Evolutionary conservation across 1,140 invertebrate genomes (phyloP).

Genomic region (Sycophila sp.): DNA sequence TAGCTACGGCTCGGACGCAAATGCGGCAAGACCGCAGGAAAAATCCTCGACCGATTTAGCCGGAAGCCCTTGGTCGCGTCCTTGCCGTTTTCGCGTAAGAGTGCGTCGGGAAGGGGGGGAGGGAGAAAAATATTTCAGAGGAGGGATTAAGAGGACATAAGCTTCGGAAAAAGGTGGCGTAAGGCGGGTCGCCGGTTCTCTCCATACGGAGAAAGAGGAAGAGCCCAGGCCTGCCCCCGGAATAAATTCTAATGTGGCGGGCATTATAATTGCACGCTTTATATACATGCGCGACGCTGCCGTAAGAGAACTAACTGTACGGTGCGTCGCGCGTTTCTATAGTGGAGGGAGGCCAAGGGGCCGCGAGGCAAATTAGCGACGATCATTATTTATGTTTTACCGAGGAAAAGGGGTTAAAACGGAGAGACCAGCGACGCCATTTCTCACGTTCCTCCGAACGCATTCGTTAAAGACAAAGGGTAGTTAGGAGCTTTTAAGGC

Average conservation of each 20-base stretch:
- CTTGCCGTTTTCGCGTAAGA: too few relatives aligned
- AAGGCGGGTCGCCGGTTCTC: slow-evolving; percentile 16
- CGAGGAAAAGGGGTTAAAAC: slow-evolving; percentile 64
- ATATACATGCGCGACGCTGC: slow-evolving; percentile 43
- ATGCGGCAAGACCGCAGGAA: slow-evolving; percentile 40
- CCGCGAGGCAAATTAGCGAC: slow-evolving; percentile 64
- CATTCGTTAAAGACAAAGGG: slow-evolving; percentile 58
- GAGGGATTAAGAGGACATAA: slow-evolving; percentile 62
- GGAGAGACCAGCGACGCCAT: slow-evolving; percentile 42
- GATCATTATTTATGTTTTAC: slow-evolving; percentile 66
- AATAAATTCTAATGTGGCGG: slow-evolving; percentile 67
- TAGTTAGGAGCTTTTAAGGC: slow-evolving; percentile 50
- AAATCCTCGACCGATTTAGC: slow-evolving; percentile 54
- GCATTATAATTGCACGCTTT: slow-evolving; percentile 67
- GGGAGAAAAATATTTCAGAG: slow-evolving; percentile 58
- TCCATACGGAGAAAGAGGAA: slow-evolving; percentile 20
- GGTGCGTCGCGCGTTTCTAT: slow-evolving; percentile 11
- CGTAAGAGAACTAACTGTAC: slow-evolving; percentile 48
- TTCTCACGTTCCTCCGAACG: slow-evolving; percentile 26
- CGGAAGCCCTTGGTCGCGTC: slow-evolving; percentile 18
- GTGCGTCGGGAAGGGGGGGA: too few relatives aligned
- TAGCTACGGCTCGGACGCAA: not conserved
- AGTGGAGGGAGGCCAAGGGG: slow-evolving; percentile 44
- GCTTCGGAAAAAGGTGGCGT: slow-evolving; percentile 63
- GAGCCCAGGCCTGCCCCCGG: slow-evolving; percentile 40